These are phyloP conservation scores for Nebria salina DNA, from an alignment of 2,888 invertebrate species.

Conservation along the genomic window DNA sequence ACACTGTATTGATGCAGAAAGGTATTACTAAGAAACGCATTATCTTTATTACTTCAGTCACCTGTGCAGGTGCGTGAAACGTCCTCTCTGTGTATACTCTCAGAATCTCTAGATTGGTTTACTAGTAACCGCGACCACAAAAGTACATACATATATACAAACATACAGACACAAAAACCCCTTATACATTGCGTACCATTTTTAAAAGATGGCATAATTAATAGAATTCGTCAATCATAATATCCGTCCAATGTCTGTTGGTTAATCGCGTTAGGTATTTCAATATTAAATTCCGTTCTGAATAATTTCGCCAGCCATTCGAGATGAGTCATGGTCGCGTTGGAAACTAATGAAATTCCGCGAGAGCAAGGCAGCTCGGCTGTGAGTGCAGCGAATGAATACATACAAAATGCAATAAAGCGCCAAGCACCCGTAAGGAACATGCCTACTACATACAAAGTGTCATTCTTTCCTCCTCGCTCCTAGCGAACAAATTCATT, in stretches of 20 bases:
- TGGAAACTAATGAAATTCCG: constrained; percentile 19
- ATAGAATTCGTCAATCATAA: not conserved
- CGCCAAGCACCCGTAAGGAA: constrained; percentile 19
- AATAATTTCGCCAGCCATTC: constrained; percentile 2
- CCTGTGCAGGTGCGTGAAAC: constrained; percentile 26
- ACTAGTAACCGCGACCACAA: constrained; percentile 7
- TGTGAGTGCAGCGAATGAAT: not conserved
- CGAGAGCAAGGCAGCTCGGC: not conserved
- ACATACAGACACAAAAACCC: not conserved
- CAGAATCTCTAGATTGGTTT: constrained; percentile 16
- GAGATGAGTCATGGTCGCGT: constrained; percentile 1
- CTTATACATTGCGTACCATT: not conserved
- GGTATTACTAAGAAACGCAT: constrained; percentile 20
- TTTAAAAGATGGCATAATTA: not conserved
- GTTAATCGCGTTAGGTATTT: not conserved
- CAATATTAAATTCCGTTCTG: constrained; percentile 14
- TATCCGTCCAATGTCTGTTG: not conserved
- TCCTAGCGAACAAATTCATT: constrained; percentile 8
- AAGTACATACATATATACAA: not conserved
- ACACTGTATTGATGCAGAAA: not conserved
- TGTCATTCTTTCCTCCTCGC: constrained; percentile 9
- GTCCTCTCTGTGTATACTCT: not conserved
- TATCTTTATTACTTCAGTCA: constrained; percentile 23
- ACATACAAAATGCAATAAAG: constrained; percentile 14
- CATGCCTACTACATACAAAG: constrained; percentile 1